These are phyloP conservation scores for Cephalopterus ornatus DNA, from an alignment of 2,113 vertebrate species.

Conservation along the genomic window DNA sequence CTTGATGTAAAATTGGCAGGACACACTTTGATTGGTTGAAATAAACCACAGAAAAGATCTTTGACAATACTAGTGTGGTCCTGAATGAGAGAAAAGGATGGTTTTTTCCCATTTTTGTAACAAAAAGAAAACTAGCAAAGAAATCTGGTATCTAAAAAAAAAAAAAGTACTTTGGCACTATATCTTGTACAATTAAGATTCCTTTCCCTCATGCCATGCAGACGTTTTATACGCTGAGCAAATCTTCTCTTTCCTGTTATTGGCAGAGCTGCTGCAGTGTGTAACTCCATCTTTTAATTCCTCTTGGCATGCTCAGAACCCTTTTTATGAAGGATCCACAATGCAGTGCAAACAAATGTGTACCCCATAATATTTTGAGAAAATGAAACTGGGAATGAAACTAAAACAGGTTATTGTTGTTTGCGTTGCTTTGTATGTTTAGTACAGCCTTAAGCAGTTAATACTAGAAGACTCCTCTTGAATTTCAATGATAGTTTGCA, in stretches of 20 bases:
- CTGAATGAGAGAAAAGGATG: conserved; percentile 3
- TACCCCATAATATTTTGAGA: neutral
- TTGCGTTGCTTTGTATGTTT: conserved; percentile 12
- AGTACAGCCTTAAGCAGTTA: neutral
- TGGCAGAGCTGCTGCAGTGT: neutral
- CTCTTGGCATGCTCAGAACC: neutral
- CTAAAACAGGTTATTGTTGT: neutral
- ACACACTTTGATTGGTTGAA: neutral
- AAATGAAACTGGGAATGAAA: neutral
- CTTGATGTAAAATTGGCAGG: conserved; percentile 38
- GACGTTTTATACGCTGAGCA: neutral
- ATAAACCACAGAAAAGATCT: neutral
- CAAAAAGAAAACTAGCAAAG: neutral
- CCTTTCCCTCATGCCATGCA: neutral
- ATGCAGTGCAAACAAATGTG: neutral
- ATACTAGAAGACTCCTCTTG: neutral
- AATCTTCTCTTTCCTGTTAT: neutral
- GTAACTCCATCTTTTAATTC: neutral
- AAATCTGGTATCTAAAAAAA: neutral
- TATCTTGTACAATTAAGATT: neutral
- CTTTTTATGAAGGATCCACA: neutral
- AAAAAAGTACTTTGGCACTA: neutral
- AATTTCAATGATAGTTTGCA: neutral
- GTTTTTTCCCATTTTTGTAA: neutral
- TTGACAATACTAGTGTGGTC: neutral